Evolutionary conservation across 2,797 vertebrate species (phyloP), one percentile per base, ranked within the genome.

Genomic region (Trichosurus vulpecula): DNA sequence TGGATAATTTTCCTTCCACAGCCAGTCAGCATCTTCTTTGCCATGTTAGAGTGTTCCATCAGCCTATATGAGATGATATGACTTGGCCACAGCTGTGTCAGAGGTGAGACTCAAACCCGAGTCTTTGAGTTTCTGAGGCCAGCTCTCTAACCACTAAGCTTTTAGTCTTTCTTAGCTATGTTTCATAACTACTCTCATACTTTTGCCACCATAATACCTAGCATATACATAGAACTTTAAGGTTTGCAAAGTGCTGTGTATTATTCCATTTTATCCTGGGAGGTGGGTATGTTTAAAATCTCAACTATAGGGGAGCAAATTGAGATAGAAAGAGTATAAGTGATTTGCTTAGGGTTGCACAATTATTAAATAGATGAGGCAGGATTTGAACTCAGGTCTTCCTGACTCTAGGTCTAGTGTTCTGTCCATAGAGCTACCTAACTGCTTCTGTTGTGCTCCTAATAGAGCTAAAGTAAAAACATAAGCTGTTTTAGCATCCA

Each of bases 381-480:
- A 47, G 41, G 8, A 47, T 27, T 81, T 47, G 41, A 81, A 81
- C 1, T 81, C 41, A 10, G n/a, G 41, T 47, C n/a, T 74, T 74
- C 8, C 66, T 81, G 22, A 22, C 6, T 22, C 66, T 6, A 41
- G n/a, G 19, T 16, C 61, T 12, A 74, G 5, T 74, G 74, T n/a
- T 74, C 2, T 12, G 27, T 81, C 6, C 9, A 81, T 19, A 47
- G 41, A 47, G 19, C 22, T 22, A 41, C 16, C 74, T 74, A 41
- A 74, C n/a, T 81, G 41, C 22, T 47, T 81, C 2, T 47, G 22
- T 47, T 25, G 74, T 41, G 74, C 22, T 74, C n/a, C 41, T 74
- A n/a, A n/a, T 22, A 74, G 52, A 74, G 58, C n/a, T 51, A 96
- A 95, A 94, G 95, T 92, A 8, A 92, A 91, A 94, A 91, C 93